A percentile compares a stretch with the other conserved stretches of the same genome.
phyloP scores from a whole-genome alignment of 2,113 vertebrate species.

The Fregetta grallaria region DNA sequence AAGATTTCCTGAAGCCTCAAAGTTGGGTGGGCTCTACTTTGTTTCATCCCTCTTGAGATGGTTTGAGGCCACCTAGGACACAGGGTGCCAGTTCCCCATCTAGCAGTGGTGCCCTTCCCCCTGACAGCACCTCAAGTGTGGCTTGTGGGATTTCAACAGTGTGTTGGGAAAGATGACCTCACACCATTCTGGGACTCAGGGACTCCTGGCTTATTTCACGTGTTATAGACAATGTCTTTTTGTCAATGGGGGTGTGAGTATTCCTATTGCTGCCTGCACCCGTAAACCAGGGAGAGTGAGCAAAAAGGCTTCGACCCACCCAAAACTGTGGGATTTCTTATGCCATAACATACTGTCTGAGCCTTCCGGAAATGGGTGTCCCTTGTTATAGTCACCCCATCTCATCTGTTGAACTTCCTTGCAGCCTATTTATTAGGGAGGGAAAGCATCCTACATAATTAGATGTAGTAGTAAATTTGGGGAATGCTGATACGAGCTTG shows the following conservation, averaged over 20 bases:
- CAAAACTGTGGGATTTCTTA: neutral
- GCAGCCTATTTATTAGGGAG: neutral
- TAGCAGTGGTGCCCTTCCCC: neutral
- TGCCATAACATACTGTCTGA: neutral
- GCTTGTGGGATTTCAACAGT: neutral
- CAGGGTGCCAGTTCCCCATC: neutral
- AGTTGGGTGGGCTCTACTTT: neutral
- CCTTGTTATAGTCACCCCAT: neutral
- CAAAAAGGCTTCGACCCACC: neutral
- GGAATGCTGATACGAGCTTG: neutral
- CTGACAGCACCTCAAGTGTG: neutral
- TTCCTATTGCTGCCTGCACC: neutral
- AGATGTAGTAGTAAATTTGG: neutral
- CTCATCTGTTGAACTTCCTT: neutral
- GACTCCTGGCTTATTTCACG: neutral
- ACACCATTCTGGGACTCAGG: neutral
- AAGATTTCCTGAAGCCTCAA: neutral
- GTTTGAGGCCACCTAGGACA: neutral
- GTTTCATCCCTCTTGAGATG: neutral
- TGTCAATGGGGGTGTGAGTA: neutral
- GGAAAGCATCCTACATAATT: neutral
- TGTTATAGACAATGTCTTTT: neutral
- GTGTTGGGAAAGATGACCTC: neutral
- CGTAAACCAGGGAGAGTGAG: neutral
- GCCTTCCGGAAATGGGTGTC: neutral